These are phyloP conservation scores for Lithobates sylvaticus DNA, from an alignment of 2,797 vertebrate genomes.

Conservation along the genomic window DNA sequence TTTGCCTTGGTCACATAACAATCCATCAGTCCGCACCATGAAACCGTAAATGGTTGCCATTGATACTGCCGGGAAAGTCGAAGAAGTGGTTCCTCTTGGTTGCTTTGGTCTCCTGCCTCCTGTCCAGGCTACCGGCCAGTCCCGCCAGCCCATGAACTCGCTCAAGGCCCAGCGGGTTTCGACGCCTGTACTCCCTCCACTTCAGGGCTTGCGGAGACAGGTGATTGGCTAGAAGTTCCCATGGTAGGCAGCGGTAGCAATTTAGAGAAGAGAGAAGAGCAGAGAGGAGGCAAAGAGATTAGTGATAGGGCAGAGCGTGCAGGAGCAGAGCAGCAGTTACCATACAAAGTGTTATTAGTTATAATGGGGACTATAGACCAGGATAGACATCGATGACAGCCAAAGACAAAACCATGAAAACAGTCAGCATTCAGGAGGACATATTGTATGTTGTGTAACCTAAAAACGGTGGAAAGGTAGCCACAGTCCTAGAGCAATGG, in stretches of 20 bases:
- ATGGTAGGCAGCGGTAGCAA: conserved; percentile 43
- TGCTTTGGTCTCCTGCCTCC: conserved; percentile 76
- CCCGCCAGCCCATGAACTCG: conserved; percentile 70
- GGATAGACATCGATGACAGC: too few relatives aligned
- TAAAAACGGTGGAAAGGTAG: too few relatives aligned
- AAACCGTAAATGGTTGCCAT: conserved; percentile 74
- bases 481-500: too few relatives aligned
- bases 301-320: conserved; percentile 43
- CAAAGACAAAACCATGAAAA: too few relatives aligned
- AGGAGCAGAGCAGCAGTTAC: not conserved
- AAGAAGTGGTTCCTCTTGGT: conserved; percentile 85
- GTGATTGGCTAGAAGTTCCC: conserved; percentile 83
- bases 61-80: conserved; percentile 83
- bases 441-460: too few relatives aligned
- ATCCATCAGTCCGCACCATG: conserved; percentile 78
- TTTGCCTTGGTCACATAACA: not conserved
- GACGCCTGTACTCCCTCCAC: conserved; percentile 94
- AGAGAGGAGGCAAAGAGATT: conserved; percentile 63
- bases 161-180: conserved; percentile 90
- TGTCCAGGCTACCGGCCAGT: conserved; percentile 77
- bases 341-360: not conserved
- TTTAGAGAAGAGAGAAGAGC: conserved; percentile 26
- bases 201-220: conserved; percentile 96
- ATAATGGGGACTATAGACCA: too few relatives aligned
- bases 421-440: too few relatives aligned